These are phyloP conservation scores for Cladopsammia gracilis DNA, from an alignment of 64 coral and sea anemone species.

Conservation along the genomic window DNA sequence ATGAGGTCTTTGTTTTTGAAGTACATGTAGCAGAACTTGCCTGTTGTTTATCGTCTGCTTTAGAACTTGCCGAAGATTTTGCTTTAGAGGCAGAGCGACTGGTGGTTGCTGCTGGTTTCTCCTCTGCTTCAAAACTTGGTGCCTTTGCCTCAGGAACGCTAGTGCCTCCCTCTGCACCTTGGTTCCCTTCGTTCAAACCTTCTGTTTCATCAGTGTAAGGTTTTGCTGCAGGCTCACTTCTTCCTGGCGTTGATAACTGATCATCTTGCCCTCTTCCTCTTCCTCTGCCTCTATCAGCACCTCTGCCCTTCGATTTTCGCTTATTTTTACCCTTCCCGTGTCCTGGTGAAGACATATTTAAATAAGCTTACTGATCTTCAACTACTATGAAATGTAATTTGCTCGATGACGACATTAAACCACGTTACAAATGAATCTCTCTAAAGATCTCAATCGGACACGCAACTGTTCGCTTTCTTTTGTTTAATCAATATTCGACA, in stretches of 20 bases:
- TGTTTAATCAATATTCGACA: neutral
- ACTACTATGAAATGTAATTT: too few species aligned
- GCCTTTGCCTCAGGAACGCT: too few species aligned
- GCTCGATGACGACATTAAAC: too few species aligned
- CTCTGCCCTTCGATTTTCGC: neutral
- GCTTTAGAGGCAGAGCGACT: neutral
- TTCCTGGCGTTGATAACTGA: neutral
- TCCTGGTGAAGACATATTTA: conserved; percentile 13
- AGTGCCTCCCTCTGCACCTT: too few species aligned
- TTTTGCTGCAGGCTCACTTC: neutral
- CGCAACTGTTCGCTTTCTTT: neutral
- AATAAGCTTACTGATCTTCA: neutral
- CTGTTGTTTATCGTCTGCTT: neutral
- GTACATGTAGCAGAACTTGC: neutral
- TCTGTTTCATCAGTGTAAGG: neutral
- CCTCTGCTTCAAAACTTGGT: neutral
- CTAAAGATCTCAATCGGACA: too few species aligned
- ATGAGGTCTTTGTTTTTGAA: neutral
- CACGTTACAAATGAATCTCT: too few species aligned
- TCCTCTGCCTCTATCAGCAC: neutral
- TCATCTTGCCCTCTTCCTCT: neutral
- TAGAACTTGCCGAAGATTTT: too few species aligned
- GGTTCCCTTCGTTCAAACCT: too few species aligned
- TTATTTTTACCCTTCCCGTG: conserved; percentile 19
- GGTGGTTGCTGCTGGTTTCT: neutral